These are phyloP conservation scores for Pseudocheirus occidentalis DNA, from an alignment of 2,797 vertebrate genomes.

Conservation along the genomic window DNA sequence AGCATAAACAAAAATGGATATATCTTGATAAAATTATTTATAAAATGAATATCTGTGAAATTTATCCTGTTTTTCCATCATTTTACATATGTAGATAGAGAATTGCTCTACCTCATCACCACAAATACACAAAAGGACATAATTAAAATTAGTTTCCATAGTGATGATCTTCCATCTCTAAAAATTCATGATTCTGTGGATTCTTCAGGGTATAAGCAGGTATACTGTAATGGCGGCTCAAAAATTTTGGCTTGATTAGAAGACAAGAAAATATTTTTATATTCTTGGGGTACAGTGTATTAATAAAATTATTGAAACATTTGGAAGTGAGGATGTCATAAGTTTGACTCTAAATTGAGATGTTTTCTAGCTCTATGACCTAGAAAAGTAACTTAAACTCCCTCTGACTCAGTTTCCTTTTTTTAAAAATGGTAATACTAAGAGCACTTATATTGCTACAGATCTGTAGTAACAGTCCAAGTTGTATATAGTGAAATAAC, in stretches of 20 bases:
- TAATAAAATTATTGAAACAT: background rate
- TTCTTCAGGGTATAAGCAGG: background rate
- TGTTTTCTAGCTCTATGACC: background rate
- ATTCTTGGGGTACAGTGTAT: background rate
- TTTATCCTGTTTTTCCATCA: background rate
- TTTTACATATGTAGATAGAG: background rate
- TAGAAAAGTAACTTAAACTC: background rate
- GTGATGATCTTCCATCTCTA: background rate
- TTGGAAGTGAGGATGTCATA: background rate
- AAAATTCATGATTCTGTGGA: background rate
- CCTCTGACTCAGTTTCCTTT: background rate
- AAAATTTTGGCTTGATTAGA: background rate
- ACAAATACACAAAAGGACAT: background rate
- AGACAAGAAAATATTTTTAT: background rate
- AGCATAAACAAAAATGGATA: background rate
- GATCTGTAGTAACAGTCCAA: background rate
- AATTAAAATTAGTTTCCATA: background rate
- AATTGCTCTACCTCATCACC: accelerated
- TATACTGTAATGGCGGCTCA: background rate
- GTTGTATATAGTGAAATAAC: background rate
- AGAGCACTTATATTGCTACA: background rate
- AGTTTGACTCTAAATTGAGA: background rate
- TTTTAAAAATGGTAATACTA: background rate
- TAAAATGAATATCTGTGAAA: background rate
- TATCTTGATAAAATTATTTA: background rate